Evolutionary conservation across 2,888 invertebrate genomes (phyloP).

Genomic region (Tachina lurida): DNA sequence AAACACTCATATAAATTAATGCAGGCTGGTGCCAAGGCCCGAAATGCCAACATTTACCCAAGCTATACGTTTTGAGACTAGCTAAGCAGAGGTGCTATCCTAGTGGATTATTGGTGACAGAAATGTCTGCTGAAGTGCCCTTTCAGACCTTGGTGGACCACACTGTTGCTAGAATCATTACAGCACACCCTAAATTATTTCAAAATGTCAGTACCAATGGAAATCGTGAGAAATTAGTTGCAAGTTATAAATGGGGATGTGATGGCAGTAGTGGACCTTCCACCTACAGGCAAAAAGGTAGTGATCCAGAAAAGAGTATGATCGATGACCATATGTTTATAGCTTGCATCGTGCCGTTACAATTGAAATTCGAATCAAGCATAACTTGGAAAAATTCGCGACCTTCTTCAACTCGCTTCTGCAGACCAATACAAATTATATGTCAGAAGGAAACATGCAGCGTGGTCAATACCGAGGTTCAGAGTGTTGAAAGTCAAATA

Average conservation of each 20-base stretch:
- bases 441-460: slow-evolving; percentile 55
- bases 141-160: no score
- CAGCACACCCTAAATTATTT: slow-evolving; percentile 1
- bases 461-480: background rate
- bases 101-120: slow-evolving; percentile 9
- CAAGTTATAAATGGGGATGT: slow-evolving; percentile 15
- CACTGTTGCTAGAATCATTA: background rate
- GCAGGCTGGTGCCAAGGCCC: slow-evolving; percentile 20
- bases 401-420: slow-evolving; percentile 74
- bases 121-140: background rate
- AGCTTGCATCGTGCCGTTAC: slow-evolving; percentile 32
- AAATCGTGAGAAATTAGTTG: background rate
- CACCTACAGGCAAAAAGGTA: background rate
- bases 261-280: background rate
- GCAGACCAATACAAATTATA: no score
- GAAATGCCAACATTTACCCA: slow-evolving; percentile 47
- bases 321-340: slow-evolving; percentile 21
- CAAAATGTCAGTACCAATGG: slow-evolving; percentile 1
- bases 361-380: background rate
- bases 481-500: no score
- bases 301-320: slow-evolving; percentile 25
- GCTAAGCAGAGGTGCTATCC: slow-evolving; percentile 48
- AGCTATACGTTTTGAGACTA: slow-evolving; percentile 24
- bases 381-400: slow-evolving; percentile 5
- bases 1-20: slow-evolving; percentile 33